Conservation (phyloP, 2,888 invertebrate genomes). For the Chaetogeoica ovagalla region DNA sequence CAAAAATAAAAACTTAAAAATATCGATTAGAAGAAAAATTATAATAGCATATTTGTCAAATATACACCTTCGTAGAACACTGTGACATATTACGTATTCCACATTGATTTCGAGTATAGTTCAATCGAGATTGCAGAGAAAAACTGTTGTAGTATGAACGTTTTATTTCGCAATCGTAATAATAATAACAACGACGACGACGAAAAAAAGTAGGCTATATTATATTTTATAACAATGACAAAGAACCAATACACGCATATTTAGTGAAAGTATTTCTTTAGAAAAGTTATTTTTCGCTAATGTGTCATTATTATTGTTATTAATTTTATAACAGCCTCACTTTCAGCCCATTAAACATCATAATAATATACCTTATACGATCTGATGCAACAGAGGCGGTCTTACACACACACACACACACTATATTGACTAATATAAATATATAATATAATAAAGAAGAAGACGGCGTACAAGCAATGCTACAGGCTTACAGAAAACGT, state of each 20-base stretch:
- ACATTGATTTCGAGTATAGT: neutral
- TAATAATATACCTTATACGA: neutral
- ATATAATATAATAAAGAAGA: neutral
- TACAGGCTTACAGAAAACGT: too few species aligned
- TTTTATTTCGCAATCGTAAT: slow-evolving; percentile 23
- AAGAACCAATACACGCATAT: slow-evolving; percentile 43
- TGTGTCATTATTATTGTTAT: slow-evolving; percentile 29
- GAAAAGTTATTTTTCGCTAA: slow-evolving; percentile 45
- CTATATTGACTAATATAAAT: too few species aligned
- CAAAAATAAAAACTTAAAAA: too few species aligned
- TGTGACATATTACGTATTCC: too few species aligned
- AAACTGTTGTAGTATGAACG: neutral
- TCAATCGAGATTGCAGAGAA: neutral
- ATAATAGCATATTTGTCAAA: too few species aligned
- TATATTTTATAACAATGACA: slow-evolving; percentile 50
- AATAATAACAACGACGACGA: slow-evolving; percentile 1
- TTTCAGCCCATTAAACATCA: neutral
- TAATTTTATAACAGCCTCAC: slow-evolving; percentile 50
- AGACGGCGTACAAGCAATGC: neutral
- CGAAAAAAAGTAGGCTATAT: slow-evolving; percentile 46
- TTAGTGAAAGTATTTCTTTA: slow-evolving; percentile 51
- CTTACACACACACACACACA: neutral
- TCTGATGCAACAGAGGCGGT: slow-evolving; percentile 45
- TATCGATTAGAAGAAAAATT: too few species aligned
- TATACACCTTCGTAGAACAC: too few species aligned